Evolutionary conservation across 2,113 vertebrate genomes (phyloP), one percentile per base, ranked within the genome.

Genomic region (Xiphophorus couchianus): DNA sequence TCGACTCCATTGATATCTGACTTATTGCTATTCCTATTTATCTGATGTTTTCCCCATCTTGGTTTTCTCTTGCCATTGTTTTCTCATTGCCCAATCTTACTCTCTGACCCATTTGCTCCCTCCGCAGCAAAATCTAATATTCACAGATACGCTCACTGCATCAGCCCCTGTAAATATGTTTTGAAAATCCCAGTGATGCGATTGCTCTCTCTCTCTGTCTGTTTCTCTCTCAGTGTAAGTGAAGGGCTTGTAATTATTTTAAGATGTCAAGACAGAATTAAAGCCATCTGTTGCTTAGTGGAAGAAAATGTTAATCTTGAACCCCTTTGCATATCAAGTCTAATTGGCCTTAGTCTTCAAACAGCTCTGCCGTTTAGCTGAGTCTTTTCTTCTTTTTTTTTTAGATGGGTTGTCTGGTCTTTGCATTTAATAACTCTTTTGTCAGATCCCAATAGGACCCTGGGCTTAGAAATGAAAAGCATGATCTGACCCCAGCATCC

Each of bases 281-380:
- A 84, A 77, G 69, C 69, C 87, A 90, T 91, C 89, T 86, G 90
- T 92, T 63, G 83, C 87, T 90, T 90, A 84, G 89, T 90, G 83
- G 87, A 84, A 84, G 82, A 86, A 93, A 92, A 93, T 93, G 87
- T 92, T 92, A 93, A 93, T 93, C 85, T 87, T 78, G 44, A 74
- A 83, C 70, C 67, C 66, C 79, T 92, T 91, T 87, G 84, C 89
- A 90, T 91, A 89, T 90, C 86, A 82, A 81, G 85, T 91, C 83
- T 89, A 82, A 91, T 85, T 90, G 86, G 86, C 74, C 80, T 71
- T 77, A 71, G 82, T 90, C 86, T 91, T 90, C 75, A 91, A 91
- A 93, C 77, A 84, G 39, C 62, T 76, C 64, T 89, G 84, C 82
- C 89, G 86, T 91, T 87, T 82, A 83, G 66, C 88, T 81, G 42